Evolutionary conservation across 2,113 vertebrate species (phyloP).

Genomic region (Hyaena hyaena): DNA sequence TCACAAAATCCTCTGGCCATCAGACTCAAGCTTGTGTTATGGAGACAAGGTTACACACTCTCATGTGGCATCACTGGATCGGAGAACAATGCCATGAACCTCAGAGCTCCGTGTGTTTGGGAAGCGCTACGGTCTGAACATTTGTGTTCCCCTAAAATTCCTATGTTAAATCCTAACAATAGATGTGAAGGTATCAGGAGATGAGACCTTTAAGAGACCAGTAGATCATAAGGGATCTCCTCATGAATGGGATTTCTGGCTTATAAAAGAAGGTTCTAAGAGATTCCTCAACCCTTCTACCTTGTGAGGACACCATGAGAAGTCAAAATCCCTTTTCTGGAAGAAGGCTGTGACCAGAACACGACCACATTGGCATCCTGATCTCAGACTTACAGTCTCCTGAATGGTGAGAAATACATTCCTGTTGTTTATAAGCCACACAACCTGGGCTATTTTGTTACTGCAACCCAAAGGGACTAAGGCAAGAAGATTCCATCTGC

Average conservation of each 20-base stretch:
- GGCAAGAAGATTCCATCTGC: neutral
- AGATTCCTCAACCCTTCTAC: neutral
- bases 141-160: neutral
- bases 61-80: constrained; percentile 74
- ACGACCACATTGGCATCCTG: too few relatives aligned
- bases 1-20: constrained; percentile 65
- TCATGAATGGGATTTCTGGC: neutral
- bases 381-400: neutral
- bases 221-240: rapidly evolving
- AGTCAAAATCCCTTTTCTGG: neutral
- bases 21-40: constrained; percentile 74
- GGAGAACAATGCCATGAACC: constrained; percentile 60
- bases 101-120: neutral
- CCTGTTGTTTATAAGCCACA: too few relatives aligned
- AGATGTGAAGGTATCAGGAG: neutral
- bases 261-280: neutral
- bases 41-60: constrained; percentile 63
- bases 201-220: neutral
- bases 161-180: neutral
- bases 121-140: neutral
- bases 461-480: neutral
- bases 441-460: neutral
- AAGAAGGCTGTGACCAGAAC: neutral
- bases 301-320: too few relatives aligned
- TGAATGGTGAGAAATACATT: neutral